Evolutionary conservation across 2,797 vertebrate genomes (phyloP), one percentile per base, ranked within the genome.

Genomic region (Eulemur albifrons): DNA sequence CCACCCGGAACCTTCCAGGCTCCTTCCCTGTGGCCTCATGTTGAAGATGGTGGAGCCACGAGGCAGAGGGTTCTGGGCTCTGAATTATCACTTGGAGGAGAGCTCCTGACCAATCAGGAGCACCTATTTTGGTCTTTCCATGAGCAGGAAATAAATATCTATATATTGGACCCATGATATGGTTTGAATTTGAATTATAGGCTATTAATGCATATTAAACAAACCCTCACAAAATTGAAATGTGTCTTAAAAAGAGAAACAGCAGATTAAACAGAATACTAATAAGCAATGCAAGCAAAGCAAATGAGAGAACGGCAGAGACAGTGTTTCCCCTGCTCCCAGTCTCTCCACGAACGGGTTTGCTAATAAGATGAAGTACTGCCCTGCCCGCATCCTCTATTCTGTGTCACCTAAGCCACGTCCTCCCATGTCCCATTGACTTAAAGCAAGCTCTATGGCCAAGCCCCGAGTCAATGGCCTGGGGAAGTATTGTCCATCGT

Each of bases 161-260:
- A 10, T 67, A 4, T 57, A 57, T 94, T 52, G 82, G 54, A 93
- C 67, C 0, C 2, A 75, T 40, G n/a, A 5, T 25, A 27, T 25
- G 13, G 2, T 27, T 93, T 95, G 80, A 76, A 32, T 65, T 89
- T 92, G 79, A 70, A 73, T 79, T 63, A 70, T 25, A 75, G 25
- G 30, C 10, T 67, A 14, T 70, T 76, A 63, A 50, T 43, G 21
- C 59, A 6, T 35, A 57, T 87, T 59, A 86, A 32, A 70, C 10
- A 79, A 83, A 54, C 15, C 7, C 7, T 79, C 67, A 73, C 32
- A 83, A 77, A 86, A 69, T 69, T 38, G 54, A 86, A 93, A 69
- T 35, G 23, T 85, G 72, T 50, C 73, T 85, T 88, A 38, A 57
- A 77, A 95, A 90, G n/a, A 93, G 59, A 95, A 85, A 90, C 7